These are phyloP conservation scores for Drosophila testacea DNA, from an alignment of 2,888 invertebrate species.

Conservation along the genomic window DNA sequence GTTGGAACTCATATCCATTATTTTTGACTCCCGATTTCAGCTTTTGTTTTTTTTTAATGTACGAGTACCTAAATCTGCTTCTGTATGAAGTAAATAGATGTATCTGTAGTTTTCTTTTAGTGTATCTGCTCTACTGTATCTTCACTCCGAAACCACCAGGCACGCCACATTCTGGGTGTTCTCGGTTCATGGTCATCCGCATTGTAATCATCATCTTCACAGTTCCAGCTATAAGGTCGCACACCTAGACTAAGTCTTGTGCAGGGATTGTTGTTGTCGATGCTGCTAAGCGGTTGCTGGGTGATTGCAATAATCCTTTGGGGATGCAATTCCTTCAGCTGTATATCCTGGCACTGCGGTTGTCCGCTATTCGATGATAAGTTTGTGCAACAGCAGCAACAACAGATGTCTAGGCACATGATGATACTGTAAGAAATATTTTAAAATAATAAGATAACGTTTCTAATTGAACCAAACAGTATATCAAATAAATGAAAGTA, in stretches of 20 bases:
- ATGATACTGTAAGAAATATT: not conserved
- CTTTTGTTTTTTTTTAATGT: no score
- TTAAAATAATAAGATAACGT: not conserved
- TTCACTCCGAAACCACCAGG: constrained; percentile 49
- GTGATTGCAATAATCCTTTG: constrained; percentile 18
- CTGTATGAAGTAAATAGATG: no score
- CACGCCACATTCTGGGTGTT: constrained; percentile 42
- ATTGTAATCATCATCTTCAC: constrained; percentile 48
- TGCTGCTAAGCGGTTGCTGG: constrained; percentile 23
- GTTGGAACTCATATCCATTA: no score
- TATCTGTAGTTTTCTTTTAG: no score
- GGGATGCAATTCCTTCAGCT: constrained; percentile 19
- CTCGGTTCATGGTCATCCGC: constrained; percentile 48
- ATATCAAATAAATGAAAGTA: no score
- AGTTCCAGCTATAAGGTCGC: constrained; percentile 31
- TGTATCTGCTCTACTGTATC: not conserved
- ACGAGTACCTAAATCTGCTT: no score
- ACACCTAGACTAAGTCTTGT: constrained; percentile 17
- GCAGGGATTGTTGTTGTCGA: constrained; percentile 20
- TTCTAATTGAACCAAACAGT: no score
- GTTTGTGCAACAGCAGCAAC: constrained; percentile 13
- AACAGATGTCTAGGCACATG: constrained; percentile 31
- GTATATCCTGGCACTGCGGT: constrained; percentile 28
- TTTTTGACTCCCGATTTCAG: no score
- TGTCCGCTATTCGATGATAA: not conserved